Percentiles rank a stretch among this genome's conserved stretches.
phyloP scores from a whole-genome alignment of 1,140 invertebrate species.

The Antheraea mylitta region DNA sequence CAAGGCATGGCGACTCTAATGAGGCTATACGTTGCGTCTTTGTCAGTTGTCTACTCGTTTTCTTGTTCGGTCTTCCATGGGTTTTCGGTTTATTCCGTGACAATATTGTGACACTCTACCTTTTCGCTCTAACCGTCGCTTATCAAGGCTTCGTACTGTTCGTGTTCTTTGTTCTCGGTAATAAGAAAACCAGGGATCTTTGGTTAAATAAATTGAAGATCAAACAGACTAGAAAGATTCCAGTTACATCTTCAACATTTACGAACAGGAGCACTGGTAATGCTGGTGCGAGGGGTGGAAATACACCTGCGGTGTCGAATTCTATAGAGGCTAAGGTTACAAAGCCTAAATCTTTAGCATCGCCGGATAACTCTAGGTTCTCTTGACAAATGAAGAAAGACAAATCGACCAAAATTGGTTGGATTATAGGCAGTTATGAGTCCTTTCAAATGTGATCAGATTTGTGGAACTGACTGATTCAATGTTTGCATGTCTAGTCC shows the following conservation, averaged over 20 bases:
- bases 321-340: conserved; percentile 46
- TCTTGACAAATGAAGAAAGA: conserved; percentile 45
- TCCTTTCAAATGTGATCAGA: conserved; percentile 17
- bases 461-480: not conserved
- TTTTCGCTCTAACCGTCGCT: conserved; percentile 75
- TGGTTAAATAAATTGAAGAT: conserved; percentile 75
- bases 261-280: conserved; percentile 54
- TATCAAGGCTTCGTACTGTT: conserved; percentile 78
- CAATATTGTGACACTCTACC: conserved; percentile 66
- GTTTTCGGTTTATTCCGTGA: conserved; percentile 70
- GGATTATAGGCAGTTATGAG: conserved; percentile 25
- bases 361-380: conserved; percentile 56
- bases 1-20: conserved; percentile 69
- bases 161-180: conserved; percentile 76
- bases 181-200: conserved; percentile 75
- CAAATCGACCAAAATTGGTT: conserved; percentile 14
- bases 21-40: conserved; percentile 68
- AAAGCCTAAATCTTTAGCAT: conserved; percentile 55
- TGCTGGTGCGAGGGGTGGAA: conserved; percentile 36
- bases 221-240: conserved; percentile 67
- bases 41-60: conserved; percentile 74
- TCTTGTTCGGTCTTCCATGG: conserved; percentile 77
- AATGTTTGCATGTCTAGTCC: not conserved
- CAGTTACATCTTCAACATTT: conserved; percentile 69
- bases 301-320: conserved; percentile 17